Evolutionary conservation across 2,888 invertebrate genomes (phyloP), one percentile per base, ranked within the genome.

Genomic region (Xanthorhoe spadicearia): DNA sequence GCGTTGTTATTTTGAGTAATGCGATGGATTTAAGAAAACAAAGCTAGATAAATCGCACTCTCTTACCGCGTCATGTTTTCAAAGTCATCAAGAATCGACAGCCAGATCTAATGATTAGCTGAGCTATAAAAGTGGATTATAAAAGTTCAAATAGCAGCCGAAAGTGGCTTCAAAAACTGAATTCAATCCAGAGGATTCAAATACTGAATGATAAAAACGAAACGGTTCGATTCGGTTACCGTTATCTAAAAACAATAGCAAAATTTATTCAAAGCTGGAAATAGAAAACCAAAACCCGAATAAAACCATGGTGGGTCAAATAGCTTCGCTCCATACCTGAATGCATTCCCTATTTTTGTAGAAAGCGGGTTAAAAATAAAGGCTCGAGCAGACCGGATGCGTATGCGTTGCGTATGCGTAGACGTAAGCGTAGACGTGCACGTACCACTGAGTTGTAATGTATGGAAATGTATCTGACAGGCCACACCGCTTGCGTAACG

Each of bases 231-330:
- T 53, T 53, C 53, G 35, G 35, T 53, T 35, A 23, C 32, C 28
- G 46, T 46, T 60, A 60, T 60, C 53, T 54, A 46, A 53, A 57
- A 48, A 53, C 61, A 46, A 61, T 61, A 53, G 28, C 61, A 15
- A 61, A 61, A 61, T 61, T 48, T 61, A 61, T 61, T 61, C 61
- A 61, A 54, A 61, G 53, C 61, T 61, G 53, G 46, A 54, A 61
- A 61, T 61, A 61, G 61, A 61, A 61, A 61, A 48, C 53, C 53
- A 48, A 54, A 61, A 61, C 48, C 46, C 53, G 48, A 35, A 61
- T 48, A 53, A 23, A 48, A 48, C 53, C 28, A 28, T 46, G 46
- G 43, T 48, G 18, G 53, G 32, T 53, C 15, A 43, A 8, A 60
- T 53, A 61, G 46, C 46, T 46, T 46, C 60, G 52, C 43, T 60